Conservation (phyloP, 2,797 vertebrate species). For the Heliangelus exortis region DNA sequence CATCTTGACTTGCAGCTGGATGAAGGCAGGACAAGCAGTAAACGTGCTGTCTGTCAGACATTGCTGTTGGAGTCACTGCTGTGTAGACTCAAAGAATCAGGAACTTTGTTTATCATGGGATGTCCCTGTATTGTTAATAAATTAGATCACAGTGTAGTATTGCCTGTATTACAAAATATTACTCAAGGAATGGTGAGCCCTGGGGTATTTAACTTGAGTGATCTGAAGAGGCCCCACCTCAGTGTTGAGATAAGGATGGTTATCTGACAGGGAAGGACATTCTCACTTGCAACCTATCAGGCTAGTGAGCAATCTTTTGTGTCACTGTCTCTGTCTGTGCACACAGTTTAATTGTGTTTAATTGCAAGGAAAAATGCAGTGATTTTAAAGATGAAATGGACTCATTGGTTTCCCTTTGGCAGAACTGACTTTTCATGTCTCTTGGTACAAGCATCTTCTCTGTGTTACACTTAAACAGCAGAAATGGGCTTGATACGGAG, state of each 20-base stretch:
- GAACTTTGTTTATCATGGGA: background rate
- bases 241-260: background rate
- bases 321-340: background rate
- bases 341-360: background rate
- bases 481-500: background rate
- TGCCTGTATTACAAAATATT: constrained; percentile 14
- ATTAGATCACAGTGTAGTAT: background rate
- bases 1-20: background rate
- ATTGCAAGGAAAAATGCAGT: background rate
- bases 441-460: background rate
- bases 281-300: background rate
- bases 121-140: background rate
- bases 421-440: background rate
- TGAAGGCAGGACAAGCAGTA: background rate
- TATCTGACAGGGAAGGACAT: background rate
- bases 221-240: background rate
- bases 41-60: background rate
- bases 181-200: background rate
- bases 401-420: background rate
- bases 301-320: background rate
- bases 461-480: background rate
- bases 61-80: background rate
- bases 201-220: background rate
- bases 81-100: background rate
- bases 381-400: background rate